Evolutionary conservation across 1,140 invertebrate genomes (phyloP), one percentile per base, ranked within the genome.

Genomic region (Hyphantria cunea): DNA sequence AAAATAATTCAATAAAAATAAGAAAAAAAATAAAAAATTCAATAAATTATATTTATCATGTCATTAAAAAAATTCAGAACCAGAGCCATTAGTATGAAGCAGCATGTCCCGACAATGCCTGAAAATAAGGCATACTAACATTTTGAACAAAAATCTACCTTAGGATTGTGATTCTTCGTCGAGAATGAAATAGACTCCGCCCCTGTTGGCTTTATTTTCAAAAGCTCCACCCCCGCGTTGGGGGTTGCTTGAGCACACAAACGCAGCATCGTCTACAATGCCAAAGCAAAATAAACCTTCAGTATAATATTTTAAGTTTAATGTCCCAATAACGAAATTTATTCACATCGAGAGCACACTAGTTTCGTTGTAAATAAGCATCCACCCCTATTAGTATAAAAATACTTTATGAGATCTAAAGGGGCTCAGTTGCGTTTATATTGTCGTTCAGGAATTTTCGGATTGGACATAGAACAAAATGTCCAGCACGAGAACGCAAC

Each of bases 341-440:
- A 12, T 51, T 51, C 50, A 11, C 32, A 33, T 49, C n/a, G 33
- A 37, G 13, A 42, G 25, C 56, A 66, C 58, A 56, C 14, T 56
- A 32, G 9, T 39, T 34, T n/a, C 17, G 31, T n/a, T 34, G 42
- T 32, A 8, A 41, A 42, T 47, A 47, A 55, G 45, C 32, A 39
- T 17, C 74, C 74, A 80, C 80, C 82, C 82, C 68, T 68, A 50
- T 55, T 49, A 58, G 74, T 86, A 86, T 86, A 89, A 86, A 86
- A 82, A 78, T 77, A 78, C 78, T 75, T 72, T 65, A 68, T 70
- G 59, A 49, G 50, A 52, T 66, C 48, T 41, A 39, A n/a, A 60
- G 62, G 65, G 51, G 64, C 60, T 72, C 79, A 88, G 76, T 86
- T 49, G 12, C 44, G 44, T 47, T 68, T 62, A 53, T 53, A 67